Evolutionary conservation across 2,113 vertebrate genomes (phyloP).

Genomic region (Neodon shergylaensis): DNA sequence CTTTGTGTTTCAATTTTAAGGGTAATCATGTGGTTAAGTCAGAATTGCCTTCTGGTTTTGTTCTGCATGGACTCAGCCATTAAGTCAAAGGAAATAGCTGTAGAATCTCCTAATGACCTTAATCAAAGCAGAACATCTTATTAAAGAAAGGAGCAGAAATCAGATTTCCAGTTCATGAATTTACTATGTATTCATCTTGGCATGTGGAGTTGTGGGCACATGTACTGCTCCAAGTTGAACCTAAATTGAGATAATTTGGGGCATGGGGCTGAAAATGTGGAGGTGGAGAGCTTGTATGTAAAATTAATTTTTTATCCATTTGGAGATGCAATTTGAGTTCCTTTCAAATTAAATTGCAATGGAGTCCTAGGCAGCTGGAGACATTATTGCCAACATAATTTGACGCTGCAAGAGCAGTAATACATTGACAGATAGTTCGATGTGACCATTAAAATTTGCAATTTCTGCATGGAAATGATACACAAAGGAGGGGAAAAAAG

Average conservation of each 20-base stretch:
- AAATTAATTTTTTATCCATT: constrained; percentile 81
- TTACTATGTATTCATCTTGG: constrained; percentile 62
- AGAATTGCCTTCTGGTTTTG: background rate
- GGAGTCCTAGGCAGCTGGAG: constrained; percentile 74
- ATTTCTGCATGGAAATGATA: constrained; percentile 76
- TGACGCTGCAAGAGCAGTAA: constrained; percentile 74
- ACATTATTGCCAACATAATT: constrained; percentile 77
- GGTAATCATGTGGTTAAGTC: background rate
- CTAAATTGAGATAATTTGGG: constrained; percentile 75
- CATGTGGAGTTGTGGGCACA: constrained; percentile 50
- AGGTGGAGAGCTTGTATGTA: constrained; percentile 64
- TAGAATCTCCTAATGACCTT: constrained; percentile 63
- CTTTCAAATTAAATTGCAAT: constrained; percentile 80
- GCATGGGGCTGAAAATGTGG: constrained; percentile 63
- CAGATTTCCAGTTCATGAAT: constrained; percentile 66
- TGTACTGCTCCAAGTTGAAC: constrained; percentile 72
- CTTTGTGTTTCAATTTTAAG: background rate
- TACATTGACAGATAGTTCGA: constrained; percentile 75
- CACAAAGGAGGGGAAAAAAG: constrained; percentile 51
- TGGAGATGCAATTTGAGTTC: constrained; percentile 75
- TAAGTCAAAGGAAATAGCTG: constrained; percentile 56
- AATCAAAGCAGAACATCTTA: constrained; percentile 72
- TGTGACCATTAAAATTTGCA: constrained; percentile 85
- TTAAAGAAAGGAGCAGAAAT: constrained; percentile 66
- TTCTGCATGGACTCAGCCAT: background rate